Percentiles rank a stretch among this genome's conserved stretches.
Conservation (phyloP, 2,113 vertebrate species). For the Prochilodus magdalenae region DNA sequence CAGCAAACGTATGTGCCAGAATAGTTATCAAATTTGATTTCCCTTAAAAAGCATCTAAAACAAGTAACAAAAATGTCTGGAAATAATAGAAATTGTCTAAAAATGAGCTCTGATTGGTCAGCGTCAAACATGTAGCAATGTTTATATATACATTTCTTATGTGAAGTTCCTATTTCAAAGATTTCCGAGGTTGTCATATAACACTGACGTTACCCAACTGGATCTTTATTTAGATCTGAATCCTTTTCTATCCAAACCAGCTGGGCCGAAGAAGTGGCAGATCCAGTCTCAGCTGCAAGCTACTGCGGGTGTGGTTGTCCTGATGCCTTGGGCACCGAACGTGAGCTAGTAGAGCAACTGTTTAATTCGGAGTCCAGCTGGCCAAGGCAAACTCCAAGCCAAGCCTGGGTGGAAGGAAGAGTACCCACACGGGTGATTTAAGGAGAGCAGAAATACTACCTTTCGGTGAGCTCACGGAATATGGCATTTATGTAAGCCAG, state of each 20-base stretch:
- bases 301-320: neutral
- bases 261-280: neutral
- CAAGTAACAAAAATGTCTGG: too few species aligned
- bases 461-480: constrained; percentile 22
- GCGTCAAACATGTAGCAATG: too few species aligned
- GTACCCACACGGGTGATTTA: constrained; percentile 12
- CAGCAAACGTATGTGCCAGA: too few species aligned
- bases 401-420: constrained; percentile 12
- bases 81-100: too few species aligned
- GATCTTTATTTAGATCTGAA: neutral
- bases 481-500: constrained; percentile 10
- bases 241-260: neutral
- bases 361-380: constrained; percentile 35
- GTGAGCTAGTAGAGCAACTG: neutral
- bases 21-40: too few species aligned
- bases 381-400: constrained; percentile 4
- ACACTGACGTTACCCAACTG: neutral
- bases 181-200: too few species aligned
- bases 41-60: too few species aligned
- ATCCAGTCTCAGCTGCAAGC: neutral
- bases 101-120: too few species aligned
- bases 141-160: too few species aligned
- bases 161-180: too few species aligned
- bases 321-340: neutral
- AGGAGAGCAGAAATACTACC: constrained; percentile 33